These are phyloP conservation scores for Gymnogyps californianus DNA, from an alignment of 2,113 vertebrate species.

Conservation along the genomic window DNA sequence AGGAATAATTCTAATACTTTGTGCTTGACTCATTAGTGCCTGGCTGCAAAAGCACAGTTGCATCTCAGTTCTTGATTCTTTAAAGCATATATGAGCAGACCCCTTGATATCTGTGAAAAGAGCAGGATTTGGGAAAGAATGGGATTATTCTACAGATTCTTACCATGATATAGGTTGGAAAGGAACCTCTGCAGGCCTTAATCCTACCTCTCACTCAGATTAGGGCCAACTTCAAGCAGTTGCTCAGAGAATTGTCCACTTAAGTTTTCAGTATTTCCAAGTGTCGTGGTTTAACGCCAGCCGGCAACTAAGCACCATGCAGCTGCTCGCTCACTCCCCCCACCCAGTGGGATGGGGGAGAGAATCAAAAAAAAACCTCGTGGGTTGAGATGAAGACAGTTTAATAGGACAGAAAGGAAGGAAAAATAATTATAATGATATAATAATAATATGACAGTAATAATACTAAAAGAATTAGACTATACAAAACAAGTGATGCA, in stretches of 20 bases:
- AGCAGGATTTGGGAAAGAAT: background rate
- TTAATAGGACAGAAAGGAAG: no score
- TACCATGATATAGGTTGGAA: background rate
- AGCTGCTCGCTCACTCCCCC: no score
- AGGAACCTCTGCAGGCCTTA: background rate
- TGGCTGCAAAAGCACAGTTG: background rate
- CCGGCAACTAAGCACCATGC: no score
- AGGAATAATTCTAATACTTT: background rate
- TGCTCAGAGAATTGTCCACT: background rate
- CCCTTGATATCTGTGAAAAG: background rate
- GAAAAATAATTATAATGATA: no score
- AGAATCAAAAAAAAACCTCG: no score
- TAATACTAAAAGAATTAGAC: no score
- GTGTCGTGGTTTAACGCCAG: no score
- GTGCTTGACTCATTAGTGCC: background rate
- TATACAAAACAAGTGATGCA: no score
- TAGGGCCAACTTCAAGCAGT: background rate
- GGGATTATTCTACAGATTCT: background rate
- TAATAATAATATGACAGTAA: no score
- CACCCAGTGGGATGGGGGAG: no score
- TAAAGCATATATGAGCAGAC: background rate
- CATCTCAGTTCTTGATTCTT: background rate
- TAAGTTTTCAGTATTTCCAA: background rate
- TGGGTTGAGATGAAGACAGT: no score
- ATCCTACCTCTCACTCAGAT: background rate